These are phyloP conservation scores for Trematomus loennbergii DNA, from an alignment of 2,113 vertebrate species.

Conservation along the genomic window DNA sequence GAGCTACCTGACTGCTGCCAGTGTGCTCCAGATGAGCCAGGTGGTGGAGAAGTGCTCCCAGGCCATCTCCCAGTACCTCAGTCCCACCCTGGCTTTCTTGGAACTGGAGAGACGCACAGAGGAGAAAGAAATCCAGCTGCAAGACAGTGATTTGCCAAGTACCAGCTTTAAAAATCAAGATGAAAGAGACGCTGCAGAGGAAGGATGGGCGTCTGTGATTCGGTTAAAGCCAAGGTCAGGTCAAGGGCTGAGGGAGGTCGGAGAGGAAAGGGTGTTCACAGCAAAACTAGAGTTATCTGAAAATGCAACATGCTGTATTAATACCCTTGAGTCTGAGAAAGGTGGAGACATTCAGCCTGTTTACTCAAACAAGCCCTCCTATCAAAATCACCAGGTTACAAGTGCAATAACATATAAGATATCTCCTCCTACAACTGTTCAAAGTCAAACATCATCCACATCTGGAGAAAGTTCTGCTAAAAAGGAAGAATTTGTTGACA, in stretches of 20 bases:
- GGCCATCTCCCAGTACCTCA: conserved; percentile 73
- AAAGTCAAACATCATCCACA: neutral
- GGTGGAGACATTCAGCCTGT: neutral
- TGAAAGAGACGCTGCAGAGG: conserved; percentile 34
- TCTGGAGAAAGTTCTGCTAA: conserved; percentile 6
- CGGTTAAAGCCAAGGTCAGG: neutral
- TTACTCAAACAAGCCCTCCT: conserved; percentile 18
- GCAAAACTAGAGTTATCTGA: neutral
- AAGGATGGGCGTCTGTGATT: neutral
- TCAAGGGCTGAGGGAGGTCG: neutral
- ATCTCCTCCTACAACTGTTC: neutral
- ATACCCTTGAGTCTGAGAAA: conserved; percentile 34
- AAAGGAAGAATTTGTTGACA: conserved; percentile 8
- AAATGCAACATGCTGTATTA: neutral
- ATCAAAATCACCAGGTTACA: neutral
- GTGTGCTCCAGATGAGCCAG: conserved; percentile 79
- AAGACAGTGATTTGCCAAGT: neutral
- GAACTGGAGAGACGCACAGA: conserved; percentile 23
- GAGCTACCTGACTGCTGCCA: conserved; percentile 79
- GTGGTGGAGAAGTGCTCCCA: conserved; percentile 79
- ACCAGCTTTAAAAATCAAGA: neutral
- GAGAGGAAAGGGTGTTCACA: neutral
- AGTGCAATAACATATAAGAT: neutral
- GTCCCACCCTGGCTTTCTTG: conserved; percentile 50
- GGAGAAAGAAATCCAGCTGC: conserved; percentile 23